A percentile compares a stretch with the other conserved stretches of the same genome.
Evolutionary conservation across 2,888 invertebrate genomes (phyloP).

Genomic region (Agrotis segetum): DNA sequence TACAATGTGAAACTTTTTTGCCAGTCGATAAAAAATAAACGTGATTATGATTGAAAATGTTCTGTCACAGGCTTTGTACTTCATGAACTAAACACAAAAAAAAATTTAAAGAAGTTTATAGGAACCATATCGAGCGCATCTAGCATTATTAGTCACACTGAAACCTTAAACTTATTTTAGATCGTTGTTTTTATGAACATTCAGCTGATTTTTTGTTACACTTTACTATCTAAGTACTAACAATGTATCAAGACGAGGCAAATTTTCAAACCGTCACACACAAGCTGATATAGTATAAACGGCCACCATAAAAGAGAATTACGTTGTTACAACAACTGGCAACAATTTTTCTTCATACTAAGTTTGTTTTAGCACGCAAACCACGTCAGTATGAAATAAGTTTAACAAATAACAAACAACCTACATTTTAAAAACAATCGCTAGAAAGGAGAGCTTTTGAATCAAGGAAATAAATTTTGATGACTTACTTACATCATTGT

Average conservation of each 20-base stretch:
- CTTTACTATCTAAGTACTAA: conserved; percentile 54
- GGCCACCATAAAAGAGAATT: conserved; percentile 79
- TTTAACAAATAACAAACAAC: conserved; percentile 47
- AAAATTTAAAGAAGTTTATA: not conserved
- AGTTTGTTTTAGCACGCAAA: conserved; percentile 76
- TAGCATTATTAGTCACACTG: conserved; percentile 17
- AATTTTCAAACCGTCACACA: conserved; percentile 75
- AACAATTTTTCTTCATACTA: conserved; percentile 77
- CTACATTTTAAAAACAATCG: conserved; percentile 50
- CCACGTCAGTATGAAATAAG: conserved; percentile 64
- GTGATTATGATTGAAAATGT: conserved; percentile 15
- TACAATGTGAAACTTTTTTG: not conserved
- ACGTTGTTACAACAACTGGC: conserved; percentile 79
- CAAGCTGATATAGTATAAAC: conserved; percentile 76
- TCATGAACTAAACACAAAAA: conserved; percentile 20
- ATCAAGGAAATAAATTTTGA: conserved; percentile 42
- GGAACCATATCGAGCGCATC: not conserved
- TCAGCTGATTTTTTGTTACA: conserved; percentile 53
- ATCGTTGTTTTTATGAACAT: conserved; percentile 33
- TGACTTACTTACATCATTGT: conserved; percentile 36
- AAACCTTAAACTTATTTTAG: conserved; percentile 24
- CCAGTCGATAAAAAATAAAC: conserved; percentile 5
- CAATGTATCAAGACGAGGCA: conserved; percentile 69
- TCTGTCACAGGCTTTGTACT: not conserved
- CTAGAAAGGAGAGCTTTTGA: conserved; percentile 27